Conservation (phyloP, 2,113 vertebrate genomes). For the Artemisiospiza belli region DNA sequence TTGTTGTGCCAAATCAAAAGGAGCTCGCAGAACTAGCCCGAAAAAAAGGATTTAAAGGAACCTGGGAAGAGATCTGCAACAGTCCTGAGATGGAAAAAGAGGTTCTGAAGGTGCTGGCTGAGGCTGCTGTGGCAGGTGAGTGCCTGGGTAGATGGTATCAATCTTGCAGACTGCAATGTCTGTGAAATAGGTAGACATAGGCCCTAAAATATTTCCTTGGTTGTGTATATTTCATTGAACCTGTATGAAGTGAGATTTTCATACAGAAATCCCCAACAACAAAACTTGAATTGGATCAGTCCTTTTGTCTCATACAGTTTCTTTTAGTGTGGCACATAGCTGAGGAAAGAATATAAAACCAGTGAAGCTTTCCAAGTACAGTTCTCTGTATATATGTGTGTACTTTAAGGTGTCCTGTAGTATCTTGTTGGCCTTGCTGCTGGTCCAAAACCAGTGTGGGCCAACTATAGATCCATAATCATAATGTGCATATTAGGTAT, state of each 20-base stretch:
- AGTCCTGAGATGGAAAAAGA: conserved; percentile 87
- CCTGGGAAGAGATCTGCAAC: conserved; percentile 88
- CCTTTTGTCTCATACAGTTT: background rate
- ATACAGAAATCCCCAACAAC: background rate
- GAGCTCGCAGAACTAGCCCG: conserved; percentile 85
- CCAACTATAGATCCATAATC: background rate
- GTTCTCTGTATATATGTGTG: background rate
- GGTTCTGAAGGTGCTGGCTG: conserved; percentile 85
- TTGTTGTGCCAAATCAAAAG: conserved; percentile 97
- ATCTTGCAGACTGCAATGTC: background rate
- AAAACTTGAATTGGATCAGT: background rate
- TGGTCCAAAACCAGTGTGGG: background rate
- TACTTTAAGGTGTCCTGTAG: background rate
- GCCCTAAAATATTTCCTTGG: background rate
- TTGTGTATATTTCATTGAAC: fast-evolving
- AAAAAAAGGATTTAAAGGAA: conserved; percentile 81
- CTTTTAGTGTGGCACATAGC: background rate
- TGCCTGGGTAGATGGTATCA: background rate
- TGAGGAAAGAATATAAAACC: background rate
- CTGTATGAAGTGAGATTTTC: background rate
- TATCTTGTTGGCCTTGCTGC: background rate
- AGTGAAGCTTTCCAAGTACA: background rate
- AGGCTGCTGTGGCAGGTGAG: conserved; percentile 86
- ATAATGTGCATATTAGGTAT: background rate
- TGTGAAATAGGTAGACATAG: background rate